Evolutionary conservation across 2,888 invertebrate genomes (phyloP).

Genomic region (Callimorpha dominula): DNA sequence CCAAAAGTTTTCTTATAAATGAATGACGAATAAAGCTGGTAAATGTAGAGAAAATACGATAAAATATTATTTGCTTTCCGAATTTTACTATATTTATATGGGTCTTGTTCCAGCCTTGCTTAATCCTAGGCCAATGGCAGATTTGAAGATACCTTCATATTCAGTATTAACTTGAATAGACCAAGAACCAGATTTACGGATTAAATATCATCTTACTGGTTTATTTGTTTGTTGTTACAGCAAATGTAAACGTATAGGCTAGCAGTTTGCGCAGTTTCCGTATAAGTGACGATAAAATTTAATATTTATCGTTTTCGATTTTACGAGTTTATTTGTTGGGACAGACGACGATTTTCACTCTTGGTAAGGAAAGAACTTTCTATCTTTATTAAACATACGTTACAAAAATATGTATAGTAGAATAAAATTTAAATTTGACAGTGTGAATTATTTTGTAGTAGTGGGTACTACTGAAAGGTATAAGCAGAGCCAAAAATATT

Average conservation of each 20-base stretch:
- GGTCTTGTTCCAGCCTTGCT: constrained; percentile 38
- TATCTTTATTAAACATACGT: too few relatives aligned
- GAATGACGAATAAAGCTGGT: constrained; percentile 53
- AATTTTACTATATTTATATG: constrained; percentile 37
- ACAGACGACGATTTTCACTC: not conserved
- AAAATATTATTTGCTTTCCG: constrained; percentile 55
- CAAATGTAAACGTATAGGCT: constrained; percentile 11
- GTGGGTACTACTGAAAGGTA: too few relatives aligned
- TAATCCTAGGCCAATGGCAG: constrained; percentile 44
- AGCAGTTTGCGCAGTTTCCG: not conserved
- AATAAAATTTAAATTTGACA: too few relatives aligned
- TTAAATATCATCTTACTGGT: constrained; percentile 12
- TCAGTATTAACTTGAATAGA: constrained; percentile 34
- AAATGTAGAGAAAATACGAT: constrained; percentile 56
- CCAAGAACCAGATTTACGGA: constrained; percentile 17
- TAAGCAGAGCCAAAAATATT: too few relatives aligned
- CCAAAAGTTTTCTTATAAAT: constrained; percentile 56
- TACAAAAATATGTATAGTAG: too few relatives aligned
- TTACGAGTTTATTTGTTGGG: constrained; percentile 4
- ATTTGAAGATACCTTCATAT: constrained; percentile 41
- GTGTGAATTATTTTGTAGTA: too few relatives aligned
- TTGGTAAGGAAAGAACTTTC: not conserved
- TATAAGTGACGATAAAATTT: not conserved
- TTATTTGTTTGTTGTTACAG: constrained; percentile 24
- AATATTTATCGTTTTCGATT: constrained; percentile 2